Percentiles rank a stretch among this genome's conserved stretches.
Evolutionary conservation across 2,797 vertebrate genomes (phyloP).

Genomic region (Pygocentrus nattereri): DNA sequence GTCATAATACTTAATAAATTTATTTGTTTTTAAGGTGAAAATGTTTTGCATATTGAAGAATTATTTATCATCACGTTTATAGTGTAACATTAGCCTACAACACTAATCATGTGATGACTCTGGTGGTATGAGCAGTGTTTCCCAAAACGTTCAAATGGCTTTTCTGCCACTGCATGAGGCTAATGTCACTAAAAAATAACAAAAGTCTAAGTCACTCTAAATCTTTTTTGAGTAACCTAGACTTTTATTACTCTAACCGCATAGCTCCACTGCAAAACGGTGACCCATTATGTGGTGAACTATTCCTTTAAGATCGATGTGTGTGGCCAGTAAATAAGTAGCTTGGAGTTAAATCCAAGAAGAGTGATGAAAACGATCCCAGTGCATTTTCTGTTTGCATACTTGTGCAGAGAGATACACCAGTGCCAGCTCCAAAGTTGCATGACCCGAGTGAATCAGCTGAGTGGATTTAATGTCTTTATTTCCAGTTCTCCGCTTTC

Average conservation of each 20-base stretch:
- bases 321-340: not conserved
- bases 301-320: not conserved
- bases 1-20: too few species aligned
- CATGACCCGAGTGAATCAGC: slow-evolving; percentile 48
- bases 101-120: too few species aligned
- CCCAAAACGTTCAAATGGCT: too few species aligned
- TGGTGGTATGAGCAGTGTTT: too few species aligned
- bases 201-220: too few species aligned
- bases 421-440: slow-evolving; percentile 41
- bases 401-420: slow-evolving; percentile 16
- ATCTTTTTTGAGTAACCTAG: too few species aligned
- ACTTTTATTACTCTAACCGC: not conserved
- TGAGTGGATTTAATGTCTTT: slow-evolving; percentile 67
- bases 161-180: too few species aligned
- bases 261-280: not conserved
- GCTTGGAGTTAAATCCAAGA: not conserved
- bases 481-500: slow-evolving; percentile 59
- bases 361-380: not conserved
- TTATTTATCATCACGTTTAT: too few species aligned
- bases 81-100: too few species aligned
- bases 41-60: too few species aligned
- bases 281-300: not conserved
- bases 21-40: too few species aligned
- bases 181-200: too few species aligned
- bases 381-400: not conserved